These are phyloP conservation scores for Anthrax anthrax DNA, from an alignment of 2,888 invertebrate genomes.

Conservation along the genomic window DNA sequence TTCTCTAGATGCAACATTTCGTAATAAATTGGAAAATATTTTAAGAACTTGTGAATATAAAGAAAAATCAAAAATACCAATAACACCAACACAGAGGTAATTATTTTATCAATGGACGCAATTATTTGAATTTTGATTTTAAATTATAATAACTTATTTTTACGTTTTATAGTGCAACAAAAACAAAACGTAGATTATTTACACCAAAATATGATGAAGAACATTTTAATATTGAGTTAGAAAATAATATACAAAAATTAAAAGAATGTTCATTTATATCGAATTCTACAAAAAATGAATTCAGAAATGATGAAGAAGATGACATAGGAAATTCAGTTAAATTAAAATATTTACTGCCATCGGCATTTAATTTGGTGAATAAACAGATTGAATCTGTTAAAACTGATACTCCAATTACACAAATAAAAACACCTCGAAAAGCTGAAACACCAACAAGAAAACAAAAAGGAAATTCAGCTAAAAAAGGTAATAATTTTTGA, in stretches of 20 bases:
- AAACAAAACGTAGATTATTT: conserved; percentile 25
- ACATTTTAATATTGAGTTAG: conserved; percentile 2
- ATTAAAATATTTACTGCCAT: conserved; percentile 12
- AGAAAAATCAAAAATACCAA: conserved; percentile 21
- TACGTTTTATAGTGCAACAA: conserved; percentile 6
- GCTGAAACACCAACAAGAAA: background rate
- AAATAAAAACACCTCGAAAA: conserved; percentile 15
- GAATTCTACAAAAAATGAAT: no score
- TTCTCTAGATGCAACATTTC: conserved; percentile 17
- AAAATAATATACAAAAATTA: background rate
- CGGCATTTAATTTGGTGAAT: conserved; percentile 17
- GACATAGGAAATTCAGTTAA: conserved; percentile 10
- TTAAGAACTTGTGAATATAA: conserved; percentile 19
- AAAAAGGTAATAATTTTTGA: background rate
- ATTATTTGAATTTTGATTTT: no score
- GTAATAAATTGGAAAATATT: conserved; percentile 20
- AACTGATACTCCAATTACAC: conserved; percentile 18
- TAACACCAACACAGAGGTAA: conserved; percentile 15
- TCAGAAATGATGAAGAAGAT: background rate
- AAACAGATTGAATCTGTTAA: conserved; percentile 21
- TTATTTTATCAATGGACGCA: background rate
- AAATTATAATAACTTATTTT: no score
- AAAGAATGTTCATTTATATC: background rate
- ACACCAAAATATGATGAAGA: conserved; percentile 24
- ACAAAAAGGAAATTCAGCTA: background rate